Base-by-base conservation (phyloP, 2,113 vertebrate species). In the Columba janthina region DNA sequence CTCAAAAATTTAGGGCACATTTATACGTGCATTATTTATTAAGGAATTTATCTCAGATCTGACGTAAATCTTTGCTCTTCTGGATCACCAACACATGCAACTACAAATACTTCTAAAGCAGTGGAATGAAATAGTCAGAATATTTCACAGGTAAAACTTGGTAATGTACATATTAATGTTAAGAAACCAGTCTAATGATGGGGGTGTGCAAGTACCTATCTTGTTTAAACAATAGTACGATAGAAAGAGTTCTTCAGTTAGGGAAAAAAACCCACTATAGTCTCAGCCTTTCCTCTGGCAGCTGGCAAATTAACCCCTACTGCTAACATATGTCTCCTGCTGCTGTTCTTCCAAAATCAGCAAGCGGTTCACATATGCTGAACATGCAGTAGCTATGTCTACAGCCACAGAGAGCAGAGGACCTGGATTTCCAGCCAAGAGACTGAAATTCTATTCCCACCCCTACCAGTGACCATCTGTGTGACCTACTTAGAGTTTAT, bases 281-380 rank as follows among this genome's bases (percentile, higher is more conserved):
- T 38, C 54, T 89, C 79, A 84, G 73, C 53, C 60, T 74, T 92
- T 90, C 79, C 90, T 24, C 34, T 67, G 85, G 71, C 71, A 85
- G 50, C 72, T 83, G 90, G 65, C 61, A 94, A 48, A 81, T 90
- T 66, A 88, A 94, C 88, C 82, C 85, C 85, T 83, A 31, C 72
- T 84, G 94, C 83, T 90, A 88, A 64, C 96, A 92, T 81, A 93
- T 93, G 94, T 56, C 83, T 86, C 31, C 22, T 86, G 75, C 72
- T 90, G 75, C 79, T 93, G 79, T 38, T 82, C 81, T 64, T 85
- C 75, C 93, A 86, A 80, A 64, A 62, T 25, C 88, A 95, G 89
- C 88, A 40, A 71, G 89, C 48, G 85, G 72, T 83, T 90, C 80
- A 85, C 94, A 95, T 74, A 60, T 86, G 93, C 92, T 92, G 85